phyloP scores from a whole-genome alignment of 2,113 vertebrate genomes.

The Ptilonorhynchus violaceus region DNA sequence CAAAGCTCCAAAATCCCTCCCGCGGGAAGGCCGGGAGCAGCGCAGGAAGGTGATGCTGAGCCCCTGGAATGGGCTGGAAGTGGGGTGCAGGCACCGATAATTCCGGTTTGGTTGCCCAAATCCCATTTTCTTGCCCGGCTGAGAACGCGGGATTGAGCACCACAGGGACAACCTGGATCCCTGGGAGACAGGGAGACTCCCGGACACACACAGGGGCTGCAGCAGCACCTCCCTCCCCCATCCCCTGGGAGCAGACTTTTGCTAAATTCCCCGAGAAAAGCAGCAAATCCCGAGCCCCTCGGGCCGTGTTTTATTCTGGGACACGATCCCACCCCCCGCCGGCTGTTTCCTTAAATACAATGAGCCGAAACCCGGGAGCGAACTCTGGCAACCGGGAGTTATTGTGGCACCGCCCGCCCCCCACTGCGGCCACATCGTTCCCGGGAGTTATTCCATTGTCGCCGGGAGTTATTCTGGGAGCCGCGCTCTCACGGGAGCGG shows the following conservation, averaged over 20 bases:
- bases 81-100: accelerated
- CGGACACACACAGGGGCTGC: accelerated
- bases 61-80: accelerated
- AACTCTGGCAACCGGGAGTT: accelerated
- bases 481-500: not conserved
- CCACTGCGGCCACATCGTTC: not conserved
- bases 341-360: not conserved
- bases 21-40: not conserved
- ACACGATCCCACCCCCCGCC: accelerated
- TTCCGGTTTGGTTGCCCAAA: accelerated
- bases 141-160: accelerated
- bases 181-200: no score
- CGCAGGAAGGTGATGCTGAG: accelerated
- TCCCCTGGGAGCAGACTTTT: not conserved
- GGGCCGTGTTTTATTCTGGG: not conserved
- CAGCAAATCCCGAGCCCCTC: accelerated
- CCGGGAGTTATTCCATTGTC: no score
- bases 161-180: accelerated
- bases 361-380: accelerated
- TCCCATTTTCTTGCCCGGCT: not conserved
- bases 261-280: not conserved
- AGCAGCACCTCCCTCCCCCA: not conserved
- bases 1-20: not conserved
- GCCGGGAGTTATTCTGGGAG: not conserved
- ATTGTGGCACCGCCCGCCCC: accelerated